Base-by-base conservation (phyloP, 1,140 invertebrate species). In the Planococcus citri region DNA sequence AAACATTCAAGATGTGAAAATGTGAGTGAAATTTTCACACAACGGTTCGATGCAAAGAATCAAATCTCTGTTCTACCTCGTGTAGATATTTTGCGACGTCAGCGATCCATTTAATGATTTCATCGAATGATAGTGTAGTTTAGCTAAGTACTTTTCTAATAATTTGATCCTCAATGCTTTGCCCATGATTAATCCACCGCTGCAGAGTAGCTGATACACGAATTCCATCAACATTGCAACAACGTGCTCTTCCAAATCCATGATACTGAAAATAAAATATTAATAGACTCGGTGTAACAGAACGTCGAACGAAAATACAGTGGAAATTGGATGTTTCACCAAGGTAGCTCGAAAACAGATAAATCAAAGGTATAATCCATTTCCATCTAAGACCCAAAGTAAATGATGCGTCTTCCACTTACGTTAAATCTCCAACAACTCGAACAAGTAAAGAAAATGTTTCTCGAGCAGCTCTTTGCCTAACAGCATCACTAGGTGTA, bases 401-500 rank as follows among this genome's bases (percentile, higher is more conserved):
- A 37, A 37, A 37, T 37, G 33, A 37, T 37, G 33, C 33, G 33
- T 6, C 33, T 37, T 37, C 27, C 20, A 71, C 70, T 87, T 79
- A 95, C 92, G 94, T 95, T 71, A 97, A 83, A 79, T 96, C 94
- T 77, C 91, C 92, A 64, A 97, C 91, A 57, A 96, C 91, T 73
- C 94, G 80, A 37, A 96, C 92, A 68, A 97, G 84, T 68, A 98
- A 81, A 64, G 91, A 90, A 78, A 95, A 92, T 22, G 91, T 86
- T 80, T 93, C 91, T 70, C 88, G 82, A 17, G 92, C 88, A 38
- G 89, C 89, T 76, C 91, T 85, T 76, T 92, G 85, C 76, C 89
- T 87, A 22, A 83, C 77, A 37, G 83, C 79, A 74, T 89, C 87
- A 25, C 87, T 82, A 74, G 87, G 86, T 74, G 86, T 86, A 73